These are phyloP conservation scores for Siniperca scherzeri DNA, from an alignment of 2,797 vertebrate genomes.

Conservation along the genomic window DNA sequence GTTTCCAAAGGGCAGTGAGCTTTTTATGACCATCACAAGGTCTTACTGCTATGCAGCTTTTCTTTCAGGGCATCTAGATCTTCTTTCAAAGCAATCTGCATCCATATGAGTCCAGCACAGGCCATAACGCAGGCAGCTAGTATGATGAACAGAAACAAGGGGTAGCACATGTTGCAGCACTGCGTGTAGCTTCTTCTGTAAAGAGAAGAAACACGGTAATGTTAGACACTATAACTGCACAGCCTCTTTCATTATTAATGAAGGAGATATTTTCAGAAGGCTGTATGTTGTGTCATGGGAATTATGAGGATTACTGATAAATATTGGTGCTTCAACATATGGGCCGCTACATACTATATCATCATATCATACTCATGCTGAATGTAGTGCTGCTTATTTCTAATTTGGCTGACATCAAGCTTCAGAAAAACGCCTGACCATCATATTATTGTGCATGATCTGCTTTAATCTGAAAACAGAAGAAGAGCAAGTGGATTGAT, in stretches of 20 bases:
- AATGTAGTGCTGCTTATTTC: conserved; percentile 4
- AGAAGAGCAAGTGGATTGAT: neutral
- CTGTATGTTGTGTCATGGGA: conserved; percentile 37
- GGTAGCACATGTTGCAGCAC: conserved; percentile 96
- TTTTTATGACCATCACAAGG: conserved; percentile 30
- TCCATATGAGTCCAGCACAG: conserved; percentile 97
- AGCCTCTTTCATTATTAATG: conserved; percentile 66
- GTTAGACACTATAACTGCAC: conserved; percentile 47
- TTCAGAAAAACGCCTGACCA: neutral
- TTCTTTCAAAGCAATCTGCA: conserved; percentile 98
- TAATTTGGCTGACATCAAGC: conserved; percentile 4
- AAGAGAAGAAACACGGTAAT: conserved; percentile 52
- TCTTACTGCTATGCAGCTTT: conserved; percentile 93
- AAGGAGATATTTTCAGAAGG: conserved; percentile 57
- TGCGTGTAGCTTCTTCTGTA: conserved; percentile 90
- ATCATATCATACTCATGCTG: neutral
- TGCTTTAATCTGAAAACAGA: neutral
- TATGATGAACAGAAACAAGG: conserved; percentile 93
- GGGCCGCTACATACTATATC: neutral
- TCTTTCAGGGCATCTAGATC: conserved; percentile 95
- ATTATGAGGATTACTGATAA: conserved; percentile 27
- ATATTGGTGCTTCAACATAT: conserved; percentile 25
- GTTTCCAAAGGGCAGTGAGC: conserved; percentile 3
- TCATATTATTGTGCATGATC: neutral
- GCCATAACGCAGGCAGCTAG: conserved; percentile 95